Percentiles rank a stretch among this genome's conserved stretches.
Evolutionary conservation across 2,797 vertebrate species (phyloP).

Genomic region (Pristis pectinata): DNA sequence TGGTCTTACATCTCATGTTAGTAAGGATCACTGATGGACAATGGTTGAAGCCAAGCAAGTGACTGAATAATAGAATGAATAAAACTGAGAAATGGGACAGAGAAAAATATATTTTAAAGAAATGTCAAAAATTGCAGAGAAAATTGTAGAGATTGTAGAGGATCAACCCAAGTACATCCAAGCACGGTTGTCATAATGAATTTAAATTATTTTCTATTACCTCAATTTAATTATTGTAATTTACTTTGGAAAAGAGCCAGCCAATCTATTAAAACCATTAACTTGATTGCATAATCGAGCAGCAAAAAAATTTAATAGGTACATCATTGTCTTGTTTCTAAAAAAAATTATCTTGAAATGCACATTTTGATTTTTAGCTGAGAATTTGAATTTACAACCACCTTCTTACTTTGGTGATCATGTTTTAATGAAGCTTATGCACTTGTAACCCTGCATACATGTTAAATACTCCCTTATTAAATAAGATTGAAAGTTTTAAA

Average conservation of each 20-base stretch:
- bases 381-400: constrained; percentile 1
- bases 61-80: neutral
- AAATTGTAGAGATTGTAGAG: neutral
- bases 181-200: constrained; percentile 19
- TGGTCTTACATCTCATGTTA: neutral
- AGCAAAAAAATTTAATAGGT: constrained; percentile 10
- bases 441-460: neutral
- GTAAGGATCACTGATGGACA: neutral
- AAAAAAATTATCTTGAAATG: constrained; percentile 17
- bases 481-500: neutral
- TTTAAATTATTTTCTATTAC: constrained; percentile 35
- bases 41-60: neutral
- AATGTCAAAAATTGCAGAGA: neutral
- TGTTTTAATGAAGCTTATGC: neutral
- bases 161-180: constrained; percentile 14
- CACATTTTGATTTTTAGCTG: constrained; percentile 22
- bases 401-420: neutral
- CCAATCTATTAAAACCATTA: constrained; percentile 34
- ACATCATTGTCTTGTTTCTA: constrained; percentile 16
- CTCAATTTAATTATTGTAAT: constrained; percentile 32
- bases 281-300: constrained; percentile 22
- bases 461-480: neutral
- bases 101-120: neutral
- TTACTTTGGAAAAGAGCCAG: constrained; percentile 26
- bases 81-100: neutral